Conservation (phyloP, 1,140 invertebrate genomes). For the Atta colombica region DNA sequence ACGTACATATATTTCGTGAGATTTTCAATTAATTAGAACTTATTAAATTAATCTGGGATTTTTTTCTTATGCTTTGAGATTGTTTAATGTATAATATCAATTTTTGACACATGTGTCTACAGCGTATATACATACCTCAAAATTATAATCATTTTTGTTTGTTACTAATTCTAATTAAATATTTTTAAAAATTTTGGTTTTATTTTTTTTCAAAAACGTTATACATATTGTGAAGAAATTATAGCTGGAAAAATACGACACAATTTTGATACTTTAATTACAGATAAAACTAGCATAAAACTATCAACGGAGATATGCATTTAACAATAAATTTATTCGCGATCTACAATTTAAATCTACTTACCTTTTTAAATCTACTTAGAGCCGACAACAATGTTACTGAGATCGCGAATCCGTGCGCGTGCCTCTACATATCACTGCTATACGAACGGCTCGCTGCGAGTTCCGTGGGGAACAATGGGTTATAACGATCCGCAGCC, state of each 20-base stretch:
- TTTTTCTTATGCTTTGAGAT: not conserved
- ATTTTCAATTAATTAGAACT: conserved; percentile 13
- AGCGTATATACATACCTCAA: not conserved
- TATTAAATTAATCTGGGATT: not conserved
- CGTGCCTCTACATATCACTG: conserved; percentile 24
- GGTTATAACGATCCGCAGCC: conserved; percentile 74
- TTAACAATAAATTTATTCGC: not conserved
- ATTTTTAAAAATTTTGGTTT: not conserved
- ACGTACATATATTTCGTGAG: not conserved
- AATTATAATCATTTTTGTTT: not conserved
- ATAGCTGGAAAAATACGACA: not conserved
- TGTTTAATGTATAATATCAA: not conserved
- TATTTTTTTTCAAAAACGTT: not conserved
- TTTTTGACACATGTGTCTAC: not conserved
- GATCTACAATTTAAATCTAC: not conserved
- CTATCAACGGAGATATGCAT: not conserved
- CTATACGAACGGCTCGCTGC: conserved; percentile 1
- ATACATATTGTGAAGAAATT: not conserved
- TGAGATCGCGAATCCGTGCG: conserved; percentile 17
- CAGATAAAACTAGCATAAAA: not conserved
- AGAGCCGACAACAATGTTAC: conserved; percentile 13
- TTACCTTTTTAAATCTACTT: not conserved
- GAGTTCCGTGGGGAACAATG: conserved; percentile 68
- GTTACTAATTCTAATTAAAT: not conserved
- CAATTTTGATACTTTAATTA: not conserved